phyloP scores from a whole-genome alignment of 2,888 invertebrate genomes.

The Cecidostiba fungosa region DNA sequence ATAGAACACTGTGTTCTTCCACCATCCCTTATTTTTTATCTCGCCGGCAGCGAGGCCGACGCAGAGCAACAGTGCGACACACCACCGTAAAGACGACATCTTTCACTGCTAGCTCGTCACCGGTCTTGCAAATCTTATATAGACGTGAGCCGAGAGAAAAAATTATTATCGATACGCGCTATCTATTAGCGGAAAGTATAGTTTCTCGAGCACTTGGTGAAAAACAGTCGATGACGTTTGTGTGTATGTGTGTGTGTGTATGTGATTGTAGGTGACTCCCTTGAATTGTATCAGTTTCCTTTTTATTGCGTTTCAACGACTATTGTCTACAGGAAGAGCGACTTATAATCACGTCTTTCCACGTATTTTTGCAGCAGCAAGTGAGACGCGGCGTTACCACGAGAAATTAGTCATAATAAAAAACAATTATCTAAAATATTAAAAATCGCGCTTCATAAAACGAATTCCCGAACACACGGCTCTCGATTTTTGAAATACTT shows the following conservation, averaged over 20 bases:
- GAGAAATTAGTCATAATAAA: too few species aligned
- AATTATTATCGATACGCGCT: conserved; percentile 61
- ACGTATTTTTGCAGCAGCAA: too few species aligned
- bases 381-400: too few species aligned
- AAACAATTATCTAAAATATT: too few species aligned
- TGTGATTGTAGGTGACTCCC: neutral
- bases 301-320: neutral
- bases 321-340: neutral
- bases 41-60: conserved; percentile 65
- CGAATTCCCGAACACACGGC: too few species aligned
- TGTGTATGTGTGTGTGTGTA: conserved; percentile 21
- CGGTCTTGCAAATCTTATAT: conserved; percentile 62
- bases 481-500: neutral
- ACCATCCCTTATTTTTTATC: conserved; percentile 74
- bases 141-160: conserved; percentile 39
- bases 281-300: neutral
- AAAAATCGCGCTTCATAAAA: neutral
- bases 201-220: neutral
- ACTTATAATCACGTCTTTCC: neutral
- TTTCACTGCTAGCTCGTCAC: conserved; percentile 48
- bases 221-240: conserved; percentile 11
- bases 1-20: conserved; percentile 75
- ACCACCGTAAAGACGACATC: conserved; percentile 62
- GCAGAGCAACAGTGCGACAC: conserved; percentile 65
- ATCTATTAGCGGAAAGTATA: conserved; percentile 54